phyloP scores from a whole-genome alignment of 2,113 vertebrate genomes.

The Sapajus apella region DNA sequence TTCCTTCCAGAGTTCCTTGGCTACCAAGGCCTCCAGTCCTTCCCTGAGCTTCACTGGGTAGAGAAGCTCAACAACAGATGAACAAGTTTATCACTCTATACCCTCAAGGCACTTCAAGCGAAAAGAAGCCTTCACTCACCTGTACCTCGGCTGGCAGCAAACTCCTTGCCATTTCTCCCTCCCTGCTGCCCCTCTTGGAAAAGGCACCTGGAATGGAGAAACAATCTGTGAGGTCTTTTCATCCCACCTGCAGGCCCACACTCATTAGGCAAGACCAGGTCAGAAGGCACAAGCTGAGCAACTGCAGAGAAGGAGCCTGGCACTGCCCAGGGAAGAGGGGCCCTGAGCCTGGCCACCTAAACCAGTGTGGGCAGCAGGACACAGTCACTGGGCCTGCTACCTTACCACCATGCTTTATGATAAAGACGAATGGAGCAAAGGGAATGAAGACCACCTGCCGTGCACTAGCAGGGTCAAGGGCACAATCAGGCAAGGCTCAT shows the following conservation, averaged over 20 bases:
- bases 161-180: constrained; percentile 51
- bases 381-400: neutral
- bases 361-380: neutral
- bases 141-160: constrained; percentile 22
- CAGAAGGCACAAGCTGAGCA: neutral
- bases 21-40: neutral
- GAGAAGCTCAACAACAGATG: neutral
- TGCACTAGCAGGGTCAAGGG: neutral
- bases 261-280: neutral
- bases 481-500: rapidly evolving
- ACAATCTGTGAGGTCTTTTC: neutral
- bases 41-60: neutral
- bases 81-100: neutral
- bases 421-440: neutral
- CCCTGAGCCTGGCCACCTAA: neutral
- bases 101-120: neutral
- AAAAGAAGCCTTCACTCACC: constrained; percentile 53
- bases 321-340: neutral
- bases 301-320: no score
- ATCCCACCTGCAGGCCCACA: neutral
- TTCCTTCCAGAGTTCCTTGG: neutral
- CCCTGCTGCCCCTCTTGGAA: neutral
- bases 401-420: neutral
- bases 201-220: constrained; percentile 26
- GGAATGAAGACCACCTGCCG: neutral